Evolutionary conservation across 2,113 vertebrate genomes (phyloP), one percentile per base, ranked within the genome.

Genomic region (Entelurus aequoreus): DNA sequence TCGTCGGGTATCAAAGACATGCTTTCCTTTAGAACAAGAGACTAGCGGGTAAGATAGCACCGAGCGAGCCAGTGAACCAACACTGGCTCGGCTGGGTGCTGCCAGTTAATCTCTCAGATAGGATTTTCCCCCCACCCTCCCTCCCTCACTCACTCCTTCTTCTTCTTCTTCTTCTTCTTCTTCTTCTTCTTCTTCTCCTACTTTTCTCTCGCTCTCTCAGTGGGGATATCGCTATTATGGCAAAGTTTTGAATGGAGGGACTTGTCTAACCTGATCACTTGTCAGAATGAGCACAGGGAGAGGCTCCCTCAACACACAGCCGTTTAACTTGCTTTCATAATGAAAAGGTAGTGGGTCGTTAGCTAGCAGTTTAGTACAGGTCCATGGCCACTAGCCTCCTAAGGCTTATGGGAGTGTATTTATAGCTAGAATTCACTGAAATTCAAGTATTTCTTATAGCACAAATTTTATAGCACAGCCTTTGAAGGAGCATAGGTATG

Each of bases 1-100:
- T 86, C 75, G 87, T 84, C 62, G 63, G 86, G 84, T 87, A 87
- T 90, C 88, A 91, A 90, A 91, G 89, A 84, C 84, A 74, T 79
- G 84, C 88, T 87, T 86, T 87, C 84, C 87, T 80, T 87, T 69
- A 79, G 87, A 89, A 88, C 82, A 88, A 87, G 86, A 79, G 88
- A 76, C 82, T 80, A 71, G 80, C 76, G 85, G 82, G 84, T 83
- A 81, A 80, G 84, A 86, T 83, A 46, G 88, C 81, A 81, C 80
- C 47, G 75, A 81, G 84, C 59, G 71, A 80, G 81, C 75, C 75
- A 77, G 69, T 79, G 84, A 89, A 80, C 84, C 82, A 72, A 75
- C 73, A 59, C 82, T n/a, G 76, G 77, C 84, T 83, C 72, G 55
- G 84, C 61, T 83, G 83, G 84, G 87, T 82, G 80, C 88, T 85